phyloP scores from a whole-genome alignment of 2,113 vertebrate species.

The Aegithalos caudatus region DNA sequence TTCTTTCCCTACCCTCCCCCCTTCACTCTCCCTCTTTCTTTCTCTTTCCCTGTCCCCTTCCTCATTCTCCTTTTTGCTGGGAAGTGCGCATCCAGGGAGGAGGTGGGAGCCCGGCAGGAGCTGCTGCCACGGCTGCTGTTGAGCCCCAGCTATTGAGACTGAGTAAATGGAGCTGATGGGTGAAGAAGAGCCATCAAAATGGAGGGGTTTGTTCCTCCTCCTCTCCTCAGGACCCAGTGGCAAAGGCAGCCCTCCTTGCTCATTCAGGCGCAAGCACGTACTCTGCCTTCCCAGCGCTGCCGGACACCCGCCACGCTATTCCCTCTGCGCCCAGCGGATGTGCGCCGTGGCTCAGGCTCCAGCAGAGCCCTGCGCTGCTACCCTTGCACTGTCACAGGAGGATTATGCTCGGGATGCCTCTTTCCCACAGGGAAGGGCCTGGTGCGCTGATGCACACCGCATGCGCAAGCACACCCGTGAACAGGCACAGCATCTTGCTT shows the following conservation, averaged over 20 bases:
- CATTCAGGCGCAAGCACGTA: neutral
- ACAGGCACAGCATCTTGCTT: accelerated
- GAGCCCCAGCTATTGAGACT: slow-evolving; percentile 73
- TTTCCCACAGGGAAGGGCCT: neutral
- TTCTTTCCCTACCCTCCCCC: slow-evolving; percentile 72
- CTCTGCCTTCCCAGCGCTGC: accelerated
- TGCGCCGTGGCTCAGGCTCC: accelerated
- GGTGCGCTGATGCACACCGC: accelerated
- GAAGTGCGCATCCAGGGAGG: slow-evolving; percentile 76
- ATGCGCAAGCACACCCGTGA: accelerated
- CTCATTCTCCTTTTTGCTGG: slow-evolving; percentile 67
- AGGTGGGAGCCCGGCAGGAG: slow-evolving; percentile 57
- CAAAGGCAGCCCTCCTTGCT: neutral
- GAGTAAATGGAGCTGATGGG: slow-evolving; percentile 82
- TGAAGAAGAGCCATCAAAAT: slow-evolving; percentile 69
- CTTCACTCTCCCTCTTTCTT: slow-evolving; percentile 38
- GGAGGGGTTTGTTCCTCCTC: slow-evolving; percentile 71
- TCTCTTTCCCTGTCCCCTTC: slow-evolving; percentile 39
- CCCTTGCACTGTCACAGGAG: neutral
- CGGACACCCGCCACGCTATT: accelerated
- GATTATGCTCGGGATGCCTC: neutral
- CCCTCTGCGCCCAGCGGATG: accelerated
- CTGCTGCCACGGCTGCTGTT: slow-evolving; percentile 30
- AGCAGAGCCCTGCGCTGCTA: neutral
- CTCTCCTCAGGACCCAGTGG: neutral